Conservation (phyloP, 2,888 invertebrate genomes). For the Labia minor region DNA sequence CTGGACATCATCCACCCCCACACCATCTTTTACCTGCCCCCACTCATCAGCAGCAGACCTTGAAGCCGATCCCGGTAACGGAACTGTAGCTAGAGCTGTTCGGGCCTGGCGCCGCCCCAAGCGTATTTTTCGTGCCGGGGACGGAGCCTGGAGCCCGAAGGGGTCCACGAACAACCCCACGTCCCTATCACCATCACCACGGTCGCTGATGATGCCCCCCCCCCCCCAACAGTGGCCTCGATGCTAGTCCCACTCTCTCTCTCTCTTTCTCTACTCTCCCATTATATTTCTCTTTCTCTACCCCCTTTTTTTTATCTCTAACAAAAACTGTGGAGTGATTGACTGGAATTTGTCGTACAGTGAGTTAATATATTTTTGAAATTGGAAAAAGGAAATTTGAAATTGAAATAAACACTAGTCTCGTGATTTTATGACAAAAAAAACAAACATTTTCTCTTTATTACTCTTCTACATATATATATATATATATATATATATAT, state of each 20-base stretch:
- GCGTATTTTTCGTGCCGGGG: constrained; percentile 61
- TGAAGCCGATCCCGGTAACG: constrained; percentile 74
- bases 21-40: constrained; percentile 33
- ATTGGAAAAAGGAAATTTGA: no score
- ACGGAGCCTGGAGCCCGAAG: constrained; percentile 41
- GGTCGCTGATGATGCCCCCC: not conserved
- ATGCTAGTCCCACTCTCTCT: not conserved
- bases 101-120: constrained; percentile 67
- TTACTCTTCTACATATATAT: no score
- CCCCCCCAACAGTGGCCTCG: not conserved
- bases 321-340: no score
- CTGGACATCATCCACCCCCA: constrained; percentile 16
- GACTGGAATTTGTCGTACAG: no score
- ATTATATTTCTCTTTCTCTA: no score
- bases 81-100: constrained; percentile 93
- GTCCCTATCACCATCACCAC: constrained; percentile 2
- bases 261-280: no score
- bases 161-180: constrained; percentile 32
- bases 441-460: no score
- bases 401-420: no score
- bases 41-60: constrained; percentile 42
- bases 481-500: no score
- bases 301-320: no score
- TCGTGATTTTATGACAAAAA: no score
- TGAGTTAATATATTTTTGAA: no score